Evolutionary conservation across 2,113 vertebrate genomes (phyloP).

Genomic region (Hippolais icterina): DNA sequence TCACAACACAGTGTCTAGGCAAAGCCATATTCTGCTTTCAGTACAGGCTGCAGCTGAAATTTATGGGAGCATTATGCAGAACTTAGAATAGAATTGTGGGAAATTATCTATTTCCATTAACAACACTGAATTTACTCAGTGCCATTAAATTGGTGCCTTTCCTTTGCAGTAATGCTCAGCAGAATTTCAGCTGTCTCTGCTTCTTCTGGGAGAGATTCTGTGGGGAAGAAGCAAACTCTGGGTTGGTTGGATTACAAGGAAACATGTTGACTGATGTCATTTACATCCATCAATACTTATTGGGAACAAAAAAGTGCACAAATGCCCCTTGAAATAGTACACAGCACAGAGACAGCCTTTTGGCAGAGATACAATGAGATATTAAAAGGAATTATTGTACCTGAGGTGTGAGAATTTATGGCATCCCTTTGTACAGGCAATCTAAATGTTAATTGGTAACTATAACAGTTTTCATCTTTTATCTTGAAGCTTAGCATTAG

Average conservation of each 20-base stretch:
- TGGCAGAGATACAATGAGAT: not conserved
- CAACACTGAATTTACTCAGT: not conserved
- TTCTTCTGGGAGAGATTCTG: not conserved
- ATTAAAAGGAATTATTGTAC: conserved; percentile 34
- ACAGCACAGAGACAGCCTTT: not conserved
- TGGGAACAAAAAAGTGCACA: not conserved
- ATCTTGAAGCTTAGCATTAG: not conserved
- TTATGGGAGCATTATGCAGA: not conserved
- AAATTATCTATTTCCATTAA: not conserved
- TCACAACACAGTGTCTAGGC: not conserved
- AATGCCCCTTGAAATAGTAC: not conserved
- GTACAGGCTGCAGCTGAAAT: not conserved
- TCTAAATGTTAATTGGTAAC: conserved; percentile 59
- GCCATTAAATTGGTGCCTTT: not conserved
- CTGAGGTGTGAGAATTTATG: conserved; percentile 28
- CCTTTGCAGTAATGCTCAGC: not conserved
- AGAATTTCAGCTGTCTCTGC: not conserved
- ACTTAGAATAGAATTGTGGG: not conserved
- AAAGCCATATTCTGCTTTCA: not conserved
- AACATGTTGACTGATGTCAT: not conserved
- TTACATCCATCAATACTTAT: not conserved
- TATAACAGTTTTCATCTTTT: conserved; percentile 26
- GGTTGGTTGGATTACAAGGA: not conserved
- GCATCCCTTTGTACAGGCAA: conserved; percentile 34
- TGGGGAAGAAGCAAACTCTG: not conserved